Evolutionary conservation across 2,113 vertebrate species (phyloP), one percentile per base, ranked within the genome.

Genomic region (Microcebus ravelobensis): DNA sequence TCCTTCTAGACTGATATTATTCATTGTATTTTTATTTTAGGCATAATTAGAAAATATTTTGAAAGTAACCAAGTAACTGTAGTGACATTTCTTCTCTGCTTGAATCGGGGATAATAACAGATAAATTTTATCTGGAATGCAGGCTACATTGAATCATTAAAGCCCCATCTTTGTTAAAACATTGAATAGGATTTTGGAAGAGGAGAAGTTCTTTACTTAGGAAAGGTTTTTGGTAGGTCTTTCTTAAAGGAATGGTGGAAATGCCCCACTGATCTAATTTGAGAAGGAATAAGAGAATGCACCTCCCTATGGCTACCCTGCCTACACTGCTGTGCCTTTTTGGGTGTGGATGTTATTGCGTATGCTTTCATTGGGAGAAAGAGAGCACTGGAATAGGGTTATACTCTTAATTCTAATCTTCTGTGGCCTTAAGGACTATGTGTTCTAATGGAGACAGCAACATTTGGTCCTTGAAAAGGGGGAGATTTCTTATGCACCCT

Each of bases 1-100:
- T 13, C 50, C 36, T 81, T 55, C 36, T 74, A 94, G 39, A n/a
- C 74, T 94, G 68, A 70, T 27, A 71, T 92, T 90, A 80, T 94
- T 70, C 34, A 12, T 63, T 87, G 52, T 70, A 31, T 90, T 89
- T 94, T 67, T 96, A 91, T 97, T 89, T 97, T 91, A 85, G 96
- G 79, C 80, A 76, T 76, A 68, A 96, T 68, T 88, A 90, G 52
- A 70, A 91, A 89, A 87, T 93, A 81, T 90, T 95, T 97, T 95
- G 87, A 50, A 93, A 94, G 63, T 90, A 90, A 63, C 50, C 48
- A 63, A 82, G 42, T 93, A 67, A 93, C 25, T 74, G 13, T 93
- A 57, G 86, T 91, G 73, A 81, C n/a, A 74, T 87, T 89, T 92
- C 68, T 89, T 87, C 39, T 80, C 39, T 90, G 63, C 68, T 63